A percentile compares a stretch with the other conserved stretches of the same genome.
These are phyloP conservation scores for Toxostoma redivivum DNA, from an alignment of 2,113 vertebrate species.

Conservation along the genomic window DNA sequence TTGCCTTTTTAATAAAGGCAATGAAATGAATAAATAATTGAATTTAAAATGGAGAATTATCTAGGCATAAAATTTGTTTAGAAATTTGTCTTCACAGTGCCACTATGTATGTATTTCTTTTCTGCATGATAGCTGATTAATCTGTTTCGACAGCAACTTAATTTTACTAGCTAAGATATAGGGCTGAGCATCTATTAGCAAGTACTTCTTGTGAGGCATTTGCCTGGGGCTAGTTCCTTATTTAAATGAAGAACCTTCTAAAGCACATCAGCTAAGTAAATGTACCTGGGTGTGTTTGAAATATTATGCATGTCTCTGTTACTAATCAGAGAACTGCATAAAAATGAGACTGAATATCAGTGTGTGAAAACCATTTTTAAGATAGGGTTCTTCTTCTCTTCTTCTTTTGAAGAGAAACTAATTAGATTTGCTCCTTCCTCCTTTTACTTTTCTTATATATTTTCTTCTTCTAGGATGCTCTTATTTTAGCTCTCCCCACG, in stretches of 20 bases:
- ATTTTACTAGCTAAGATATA: conserved; percentile 24
- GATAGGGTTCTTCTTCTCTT: background rate
- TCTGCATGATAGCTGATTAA: conserved; percentile 51
- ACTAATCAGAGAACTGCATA: background rate
- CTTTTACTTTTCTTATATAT: background rate
- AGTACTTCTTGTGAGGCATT: background rate
- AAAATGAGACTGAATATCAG: background rate
- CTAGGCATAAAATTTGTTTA: conserved; percentile 15
- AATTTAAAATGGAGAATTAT: conserved; percentile 41
- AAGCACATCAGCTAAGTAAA: background rate
- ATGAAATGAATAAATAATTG: conserved; percentile 50
- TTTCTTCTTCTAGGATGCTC: background rate
- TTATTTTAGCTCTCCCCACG: background rate
- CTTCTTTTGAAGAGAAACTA: background rate
- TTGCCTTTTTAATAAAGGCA: conserved; percentile 12
- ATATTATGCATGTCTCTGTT: background rate
- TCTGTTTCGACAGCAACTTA: conserved; percentile 44
- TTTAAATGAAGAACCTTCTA: background rate
- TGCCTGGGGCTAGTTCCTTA: background rate
- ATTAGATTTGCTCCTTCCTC: background rate
- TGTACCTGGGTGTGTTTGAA: background rate
- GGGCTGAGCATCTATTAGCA: conserved; percentile 1
- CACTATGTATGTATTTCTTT: background rate
- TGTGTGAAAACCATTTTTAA: background rate
- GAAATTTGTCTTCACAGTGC: conserved; percentile 4